These are phyloP conservation scores for Colius striatus DNA, from an alignment of 2,113 vertebrate genomes.

Conservation along the genomic window DNA sequence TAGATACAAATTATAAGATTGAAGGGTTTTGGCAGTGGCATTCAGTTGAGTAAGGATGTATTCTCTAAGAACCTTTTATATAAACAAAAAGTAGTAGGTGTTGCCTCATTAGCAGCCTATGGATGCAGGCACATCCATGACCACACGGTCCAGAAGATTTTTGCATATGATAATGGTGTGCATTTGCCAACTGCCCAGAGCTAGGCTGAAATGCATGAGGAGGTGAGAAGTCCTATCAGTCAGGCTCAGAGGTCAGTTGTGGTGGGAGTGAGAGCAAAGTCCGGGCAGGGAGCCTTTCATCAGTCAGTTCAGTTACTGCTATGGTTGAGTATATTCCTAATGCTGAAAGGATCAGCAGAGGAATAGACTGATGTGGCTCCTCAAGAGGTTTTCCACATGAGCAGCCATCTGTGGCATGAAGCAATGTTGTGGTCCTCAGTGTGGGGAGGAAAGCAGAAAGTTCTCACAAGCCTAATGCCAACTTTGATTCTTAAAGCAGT, in stretches of 20 bases:
- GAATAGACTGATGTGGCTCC: not conserved
- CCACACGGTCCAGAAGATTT: not conserved
- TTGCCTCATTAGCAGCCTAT: not conserved
- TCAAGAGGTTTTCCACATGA: not conserved
- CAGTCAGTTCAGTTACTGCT: accelerated
- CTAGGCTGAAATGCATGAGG: not conserved
- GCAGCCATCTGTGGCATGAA: not conserved
- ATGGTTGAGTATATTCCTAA: not conserved
- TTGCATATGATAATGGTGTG: not conserved
- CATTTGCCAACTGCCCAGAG: not conserved
- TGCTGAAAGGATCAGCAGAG: not conserved
- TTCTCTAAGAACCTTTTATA: not conserved
- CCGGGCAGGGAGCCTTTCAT: not conserved
- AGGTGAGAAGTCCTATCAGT: not conserved
- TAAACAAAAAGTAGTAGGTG: not conserved
- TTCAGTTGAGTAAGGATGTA: not conserved
- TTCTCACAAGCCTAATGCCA: not conserved
- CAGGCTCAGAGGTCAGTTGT: not conserved
- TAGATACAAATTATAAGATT: not conserved
- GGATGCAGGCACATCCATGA: not conserved
- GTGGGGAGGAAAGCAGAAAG: not conserved
- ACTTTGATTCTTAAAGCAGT: not conserved
- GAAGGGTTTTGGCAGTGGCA: not conserved
- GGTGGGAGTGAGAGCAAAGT: not conserved
- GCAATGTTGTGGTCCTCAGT: not conserved